These are phyloP conservation scores for Torymus texanus DNA, from an alignment of 2,888 invertebrate species.

Conservation along the genomic window DNA sequence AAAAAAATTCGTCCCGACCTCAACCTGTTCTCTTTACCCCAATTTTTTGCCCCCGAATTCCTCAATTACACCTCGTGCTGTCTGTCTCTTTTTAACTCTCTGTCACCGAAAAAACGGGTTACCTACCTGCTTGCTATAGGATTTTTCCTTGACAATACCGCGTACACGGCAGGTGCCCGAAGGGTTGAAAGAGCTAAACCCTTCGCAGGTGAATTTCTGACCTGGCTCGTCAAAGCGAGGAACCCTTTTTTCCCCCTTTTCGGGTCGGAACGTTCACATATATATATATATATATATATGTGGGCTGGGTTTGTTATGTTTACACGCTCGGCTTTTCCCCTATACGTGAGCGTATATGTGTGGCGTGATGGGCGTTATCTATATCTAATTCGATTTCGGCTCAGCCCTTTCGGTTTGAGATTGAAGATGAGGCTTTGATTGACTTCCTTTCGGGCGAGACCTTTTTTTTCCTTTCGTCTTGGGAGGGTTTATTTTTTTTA, in stretches of 20 bases:
- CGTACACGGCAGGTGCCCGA: conserved; percentile 38
- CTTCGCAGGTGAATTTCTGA: conserved; percentile 53
- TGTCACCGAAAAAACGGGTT: conserved; percentile 50
- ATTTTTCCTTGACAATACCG: conserved; percentile 37
- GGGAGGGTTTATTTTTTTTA: background rate
- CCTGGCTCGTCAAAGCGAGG: conserved; percentile 32
- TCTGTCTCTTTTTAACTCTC: too few species aligned
- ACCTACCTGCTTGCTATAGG: conserved; percentile 19
- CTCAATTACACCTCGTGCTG: background rate
- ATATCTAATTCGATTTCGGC: conserved; percentile 52
- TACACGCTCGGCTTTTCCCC: conserved; percentile 23
- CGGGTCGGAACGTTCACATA: background rate
- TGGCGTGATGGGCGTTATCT: conserved; percentile 16
- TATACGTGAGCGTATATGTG: too few species aligned
- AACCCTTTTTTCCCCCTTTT: conserved; percentile 50
- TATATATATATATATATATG: background rate
- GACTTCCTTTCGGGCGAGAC: background rate
- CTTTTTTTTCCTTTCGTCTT: background rate
- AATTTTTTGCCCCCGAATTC: conserved; percentile 42
- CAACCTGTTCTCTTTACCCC: conserved; percentile 26
- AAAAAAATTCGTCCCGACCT: background rate
- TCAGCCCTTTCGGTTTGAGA: conserved; percentile 23
- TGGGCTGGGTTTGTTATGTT: background rate
- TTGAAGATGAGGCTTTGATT: conserved; percentile 8
- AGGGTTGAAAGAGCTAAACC: conserved; percentile 41